phyloP scores from a whole-genome alignment of 37 sponge, comb jelly and placozoan species.

The Tethya wilhelma region DNA sequence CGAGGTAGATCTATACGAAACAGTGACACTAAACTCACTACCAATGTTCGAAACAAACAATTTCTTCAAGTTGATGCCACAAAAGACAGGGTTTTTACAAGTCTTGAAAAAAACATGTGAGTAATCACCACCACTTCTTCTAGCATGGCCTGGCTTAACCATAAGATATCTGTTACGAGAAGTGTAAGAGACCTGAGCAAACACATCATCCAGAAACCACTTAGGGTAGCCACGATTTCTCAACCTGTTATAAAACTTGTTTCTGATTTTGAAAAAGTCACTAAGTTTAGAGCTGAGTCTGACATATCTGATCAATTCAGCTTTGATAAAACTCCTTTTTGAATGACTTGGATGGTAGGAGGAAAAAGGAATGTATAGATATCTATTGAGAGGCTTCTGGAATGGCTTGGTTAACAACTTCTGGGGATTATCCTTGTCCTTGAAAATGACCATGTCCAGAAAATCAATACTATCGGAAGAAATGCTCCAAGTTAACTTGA shows the following conservation, averaged over 20 bases:
- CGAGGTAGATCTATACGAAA: no score
- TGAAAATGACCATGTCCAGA: neutral
- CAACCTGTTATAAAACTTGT: neutral
- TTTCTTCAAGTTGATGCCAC: no score
- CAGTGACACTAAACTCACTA: no score
- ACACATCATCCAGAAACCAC: neutral
- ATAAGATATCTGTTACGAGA: no score
- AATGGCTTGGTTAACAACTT: neutral
- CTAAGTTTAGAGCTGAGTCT: neutral
- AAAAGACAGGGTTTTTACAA: no score
- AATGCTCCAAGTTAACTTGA: neutral
- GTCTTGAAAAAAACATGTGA: no score
- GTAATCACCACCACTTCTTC: no score
- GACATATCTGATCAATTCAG: neutral
- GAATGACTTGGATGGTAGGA: neutral
- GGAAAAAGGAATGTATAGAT: neutral
- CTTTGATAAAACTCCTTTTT: no score
- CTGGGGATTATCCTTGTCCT: neutral
- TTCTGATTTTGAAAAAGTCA: neutral
- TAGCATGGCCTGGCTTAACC: no score
- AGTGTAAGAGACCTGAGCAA: neutral
- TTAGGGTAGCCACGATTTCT: neutral
- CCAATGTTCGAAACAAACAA: no score
- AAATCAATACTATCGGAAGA: neutral
- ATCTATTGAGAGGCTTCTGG: neutral